Base-by-base conservation (phyloP, 2,888 invertebrate species). In the Hemithea aestivaria region DNA sequence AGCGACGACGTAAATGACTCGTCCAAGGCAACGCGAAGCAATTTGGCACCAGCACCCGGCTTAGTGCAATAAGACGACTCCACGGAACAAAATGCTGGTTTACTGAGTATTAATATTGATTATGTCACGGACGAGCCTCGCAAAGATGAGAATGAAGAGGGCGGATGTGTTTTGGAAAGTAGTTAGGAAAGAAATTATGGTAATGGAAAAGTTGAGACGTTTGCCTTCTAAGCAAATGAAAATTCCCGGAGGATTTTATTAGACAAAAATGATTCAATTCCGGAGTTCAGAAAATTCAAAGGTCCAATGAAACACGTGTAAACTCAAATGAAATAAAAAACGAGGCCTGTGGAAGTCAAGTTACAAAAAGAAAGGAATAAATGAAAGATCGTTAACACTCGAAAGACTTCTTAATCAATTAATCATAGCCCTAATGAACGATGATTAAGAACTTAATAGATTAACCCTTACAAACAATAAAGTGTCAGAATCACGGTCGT, bases 21-120 rank as follows among this genome's bases (percentile, higher is more conserved):
- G 80, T 80, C 64, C 66, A 73, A 72, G 67, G 74, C 73, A 74
- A 72, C 70, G 63, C 65, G 45, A 55, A 68, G 81, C 83, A 79
- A 85, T 83, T 87, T 87, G 85, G 84, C 84, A 84, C 67, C 69
- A 61, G 65, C 63, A 71, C 65, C 63, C 58, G 58, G 63, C 67
- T 64, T 63, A 62, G 56, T 57, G 64, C 69, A 71, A 65, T 69
- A 67, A 70, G 63, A 69, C 58, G 60, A 61, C 55, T 62, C 52
- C 61, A 63, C 51, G 51, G 58, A 54, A 55, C 57, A 62, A 69
- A 69, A 74, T 70, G 65, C 69, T 68, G 65, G 68, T 64, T 64
- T 62, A 55, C 49, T 51, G 53, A 47, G 57, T 33, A 52, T 52
- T 49, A 43, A 44, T 48, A 52, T 50, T 44, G 50, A 50, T 48